These are phyloP conservation scores for Lordiphosa stackelbergi DNA, from an alignment of 1,140 invertebrate genomes.

Conservation along the genomic window DNA sequence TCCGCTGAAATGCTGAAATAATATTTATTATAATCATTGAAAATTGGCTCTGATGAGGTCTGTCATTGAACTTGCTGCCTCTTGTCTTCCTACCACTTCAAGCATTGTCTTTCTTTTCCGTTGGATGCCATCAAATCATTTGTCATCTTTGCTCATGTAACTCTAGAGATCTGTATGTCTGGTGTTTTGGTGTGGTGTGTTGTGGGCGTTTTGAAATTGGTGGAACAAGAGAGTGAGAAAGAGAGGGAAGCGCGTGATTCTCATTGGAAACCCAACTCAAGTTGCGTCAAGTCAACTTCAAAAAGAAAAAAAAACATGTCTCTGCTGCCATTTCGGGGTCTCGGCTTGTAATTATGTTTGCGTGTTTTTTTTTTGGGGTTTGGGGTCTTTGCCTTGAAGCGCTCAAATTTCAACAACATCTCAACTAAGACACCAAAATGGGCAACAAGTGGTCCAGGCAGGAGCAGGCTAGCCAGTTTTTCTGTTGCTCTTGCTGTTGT, in stretches of 20 bases:
- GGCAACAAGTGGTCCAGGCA: conserved; percentile 5
- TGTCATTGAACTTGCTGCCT: conserved; percentile 37
- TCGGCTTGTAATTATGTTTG: conserved; percentile 34
- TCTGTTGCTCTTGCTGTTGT: conserved; percentile 3
- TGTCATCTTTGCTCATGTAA: conserved; percentile 34
- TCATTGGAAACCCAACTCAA: conserved; percentile 13
- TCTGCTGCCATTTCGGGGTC: conserved; percentile 15
- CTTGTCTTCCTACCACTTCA: conserved; percentile 15
- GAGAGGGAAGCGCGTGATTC: background rate
- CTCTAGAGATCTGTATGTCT: background rate
- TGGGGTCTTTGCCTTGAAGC: conserved; percentile 25
- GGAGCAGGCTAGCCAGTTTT: conserved; percentile 15
- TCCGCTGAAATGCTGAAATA: background rate
- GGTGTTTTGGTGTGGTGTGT: background rate
- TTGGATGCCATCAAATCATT: conserved; percentile 33
- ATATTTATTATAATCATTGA: conserved; percentile 2
- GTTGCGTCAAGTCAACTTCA: conserved; percentile 4
- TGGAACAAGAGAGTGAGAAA: background rate
- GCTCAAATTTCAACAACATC: conserved; percentile 55
- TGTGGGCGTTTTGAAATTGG: conserved; percentile 39
- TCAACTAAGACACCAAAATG: conserved; percentile 43
- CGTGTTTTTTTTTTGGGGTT: conserved; percentile 13
- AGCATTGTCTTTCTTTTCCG: conserved; percentile 28
- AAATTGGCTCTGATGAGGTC: conserved; percentile 9
- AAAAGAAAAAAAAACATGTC: background rate